Evolutionary conservation across 2,888 invertebrate genomes (phyloP), one percentile per base, ranked within the genome.

Genomic region (Lithophane ornitopus): DNA sequence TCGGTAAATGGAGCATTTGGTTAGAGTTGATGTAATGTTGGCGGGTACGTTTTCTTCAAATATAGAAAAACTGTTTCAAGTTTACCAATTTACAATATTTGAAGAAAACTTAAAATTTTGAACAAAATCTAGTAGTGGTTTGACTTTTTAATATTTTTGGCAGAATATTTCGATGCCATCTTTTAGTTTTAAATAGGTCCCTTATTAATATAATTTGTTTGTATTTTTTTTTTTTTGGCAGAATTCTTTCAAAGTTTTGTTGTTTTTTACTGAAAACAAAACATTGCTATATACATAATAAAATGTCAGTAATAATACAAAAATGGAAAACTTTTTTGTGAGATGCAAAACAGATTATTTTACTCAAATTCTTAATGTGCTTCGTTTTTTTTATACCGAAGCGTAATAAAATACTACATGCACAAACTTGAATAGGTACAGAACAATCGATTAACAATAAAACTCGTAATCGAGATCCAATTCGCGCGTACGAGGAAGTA

Each of bases 1-100:
- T 85, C 77, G 52, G 65, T 79, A 83, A 85, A 86, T 83, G 46
- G 85, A 85, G 77, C 87, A 85, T 84, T 76, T 65, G 62, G 73
- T 83, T 80, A 63, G 68, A 16, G 74, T 83, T 86, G 87, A 76
- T 83, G 87, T 80, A 87, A 86, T 81, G 63, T 70, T 70, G 26
- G 28, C 44, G 16, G 26, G 26, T 63, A 59, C 39, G 34, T 22
- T 62, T 66, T n/a, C n/a, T n/a, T n/a, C n/a, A n/a, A n/a, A n/a
- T n/a, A n/a, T n/a, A n/a, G n/a, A n/a, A n/a, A n/a, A n/a, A n/a
- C n/a, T n/a, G n/a, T n/a, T n/a, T n/a, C n/a, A n/a, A n/a, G n/a
- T n/a, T n/a, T n/a, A n/a, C n/a, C n/a, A n/a, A n/a, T n/a, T n/a
- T n/a, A n/a, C n/a, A n/a, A n/a, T n/a, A n/a, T n/a, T n/a, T n/a